phyloP scores from a whole-genome alignment of 2,888 invertebrate genomes.

The Amphipyra berbera region DNA sequence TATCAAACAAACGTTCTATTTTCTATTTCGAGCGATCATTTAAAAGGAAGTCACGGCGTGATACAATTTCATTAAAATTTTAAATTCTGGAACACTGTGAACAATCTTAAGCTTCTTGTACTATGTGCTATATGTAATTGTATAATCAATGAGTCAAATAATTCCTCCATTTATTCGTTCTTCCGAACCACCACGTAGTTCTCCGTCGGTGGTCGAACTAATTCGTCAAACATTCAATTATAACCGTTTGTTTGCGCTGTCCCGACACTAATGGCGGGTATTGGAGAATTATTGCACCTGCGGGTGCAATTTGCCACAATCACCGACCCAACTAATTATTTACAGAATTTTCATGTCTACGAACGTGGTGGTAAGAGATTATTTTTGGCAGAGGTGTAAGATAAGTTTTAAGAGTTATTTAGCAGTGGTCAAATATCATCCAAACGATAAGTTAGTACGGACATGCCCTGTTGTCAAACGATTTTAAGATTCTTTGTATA shows the following conservation, averaged over 20 bases:
- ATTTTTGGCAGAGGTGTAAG: conserved; percentile 18
- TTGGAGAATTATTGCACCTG: conserved; percentile 79
- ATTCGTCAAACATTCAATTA: conserved; percentile 78
- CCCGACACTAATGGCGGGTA: conserved; percentile 77
- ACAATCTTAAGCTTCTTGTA: too few species aligned
- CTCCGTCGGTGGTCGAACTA: conserved; percentile 74
- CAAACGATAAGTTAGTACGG: too few species aligned
- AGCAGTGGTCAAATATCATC: too few species aligned
- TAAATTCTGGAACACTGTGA: too few species aligned
- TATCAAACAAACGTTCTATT: too few species aligned
- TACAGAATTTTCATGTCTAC: conserved; percentile 58
- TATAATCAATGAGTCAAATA: conserved; percentile 14
- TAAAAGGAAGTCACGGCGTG: too few species aligned
- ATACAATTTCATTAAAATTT: too few species aligned
- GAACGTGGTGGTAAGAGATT: conserved; percentile 10
- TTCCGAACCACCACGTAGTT: conserved; percentile 37
- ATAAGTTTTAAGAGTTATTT: neutral
- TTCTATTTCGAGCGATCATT: too few species aligned
- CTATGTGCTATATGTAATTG: neutral
- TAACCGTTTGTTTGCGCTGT: conserved; percentile 82
- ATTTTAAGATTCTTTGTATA: too few species aligned
- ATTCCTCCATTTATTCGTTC: neutral
- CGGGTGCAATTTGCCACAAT: conserved; percentile 79
- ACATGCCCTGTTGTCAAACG: too few species aligned
- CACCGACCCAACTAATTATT: conserved; percentile 65